Base-by-base conservation (phyloP, 2,797 vertebrate species). In the Arctocebus calabarensis region DNA sequence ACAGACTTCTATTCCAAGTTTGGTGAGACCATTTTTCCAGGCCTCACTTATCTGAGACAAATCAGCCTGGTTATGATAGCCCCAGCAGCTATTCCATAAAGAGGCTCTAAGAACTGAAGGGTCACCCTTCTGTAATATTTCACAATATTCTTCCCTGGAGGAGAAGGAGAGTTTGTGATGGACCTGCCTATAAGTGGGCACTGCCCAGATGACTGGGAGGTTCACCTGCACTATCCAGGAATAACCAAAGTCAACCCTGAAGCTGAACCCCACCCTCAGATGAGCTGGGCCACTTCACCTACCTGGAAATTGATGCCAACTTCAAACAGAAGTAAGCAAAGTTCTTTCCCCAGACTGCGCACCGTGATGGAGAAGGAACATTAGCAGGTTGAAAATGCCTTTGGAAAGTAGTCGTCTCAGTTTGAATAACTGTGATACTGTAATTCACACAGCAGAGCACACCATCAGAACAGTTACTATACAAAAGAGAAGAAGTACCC, bases 1-100 rank as follows among this genome's bases (percentile, higher is more conserved):
- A 37, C 57, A 79, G 71, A 84, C 34, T 25, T 92, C 37, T 79
- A 11, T 78, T 68, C 87, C 64, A 86, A 92, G 29, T 92, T 75
- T 29, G 14, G 27, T 82, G 66, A 84, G 40, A 32, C 29, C 3
- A 70, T 70, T 8, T 88, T 84, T 43, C 34, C 34, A 66, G 62
- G 73, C 17, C 34, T 90, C 52, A 45, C 3, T n/a, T 68, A 61
- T 68, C 32, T n/a, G n/a, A 64, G 52, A 79, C 71, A 32, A 90
- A 55, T 34, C 57, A 73, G 17, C 16, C 45, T 79, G 11, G 12
- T 77, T n/a, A 66, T 68, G 40, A 84, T 23, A 88, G 45, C 29
- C 32, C 32, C 43, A 87, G 27, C 13, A 93, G 70, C n/a, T 32
- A 62, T 75, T 70, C 37, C 74, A 90, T 91, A 93, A 64, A 88